Evolutionary conservation across 2,797 vertebrate species (phyloP).

Genomic region (Sarcoramphus papa): DNA sequence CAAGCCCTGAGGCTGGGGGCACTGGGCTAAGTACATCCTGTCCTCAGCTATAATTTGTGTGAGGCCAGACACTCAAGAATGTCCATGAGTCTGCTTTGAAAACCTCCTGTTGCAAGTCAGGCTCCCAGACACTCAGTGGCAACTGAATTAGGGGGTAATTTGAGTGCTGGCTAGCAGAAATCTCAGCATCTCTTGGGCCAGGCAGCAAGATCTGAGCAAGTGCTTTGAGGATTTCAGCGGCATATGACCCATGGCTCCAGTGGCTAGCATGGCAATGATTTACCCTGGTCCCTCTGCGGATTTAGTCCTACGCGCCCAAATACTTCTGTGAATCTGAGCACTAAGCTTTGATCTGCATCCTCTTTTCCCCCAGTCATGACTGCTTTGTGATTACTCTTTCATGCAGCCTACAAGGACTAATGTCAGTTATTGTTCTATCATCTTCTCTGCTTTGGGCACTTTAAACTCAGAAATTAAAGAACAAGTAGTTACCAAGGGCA

Average conservation of each 20-base stretch:
- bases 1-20: background rate
- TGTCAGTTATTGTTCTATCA: background rate
- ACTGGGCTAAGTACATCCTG: rapidly evolving
- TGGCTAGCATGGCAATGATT: background rate
- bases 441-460: background rate
- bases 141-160: background rate
- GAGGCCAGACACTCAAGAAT: background rate
- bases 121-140: background rate
- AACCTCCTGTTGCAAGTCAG: background rate
- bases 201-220: background rate
- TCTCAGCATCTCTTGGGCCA: background rate
- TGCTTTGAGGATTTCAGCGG: background rate
- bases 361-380: background rate
- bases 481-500: background rate
- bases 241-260: background rate
- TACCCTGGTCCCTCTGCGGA: background rate
- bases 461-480: background rate
- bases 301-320: background rate
- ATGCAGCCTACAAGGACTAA: background rate
- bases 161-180: background rate
- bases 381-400: background rate
- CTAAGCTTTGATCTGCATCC: background rate
- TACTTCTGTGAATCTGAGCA: background rate
- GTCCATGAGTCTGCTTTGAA: background rate
- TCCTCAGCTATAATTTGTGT: background rate